A percentile compares a stretch with the other conserved stretches of the same genome.
Evolutionary conservation across 2,113 vertebrate genomes (phyloP).

Genomic region (Diphyllodes magnificus): DNA sequence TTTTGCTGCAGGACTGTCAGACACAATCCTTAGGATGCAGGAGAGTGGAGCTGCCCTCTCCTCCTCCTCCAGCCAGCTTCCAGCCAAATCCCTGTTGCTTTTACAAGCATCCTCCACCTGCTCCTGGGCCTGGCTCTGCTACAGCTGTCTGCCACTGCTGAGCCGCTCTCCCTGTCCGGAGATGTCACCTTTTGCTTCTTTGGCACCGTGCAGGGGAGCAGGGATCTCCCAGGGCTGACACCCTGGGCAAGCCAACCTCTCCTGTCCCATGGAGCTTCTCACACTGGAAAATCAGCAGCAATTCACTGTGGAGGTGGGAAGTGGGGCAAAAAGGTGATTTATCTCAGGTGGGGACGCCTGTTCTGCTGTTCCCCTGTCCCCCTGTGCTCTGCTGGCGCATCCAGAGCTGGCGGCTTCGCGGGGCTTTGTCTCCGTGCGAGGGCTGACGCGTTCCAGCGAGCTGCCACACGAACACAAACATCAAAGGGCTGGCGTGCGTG

Average conservation of each 20-base stretch:
- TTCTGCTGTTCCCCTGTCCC: neutral
- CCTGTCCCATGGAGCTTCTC: neutral
- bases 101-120: neutral
- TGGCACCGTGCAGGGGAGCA: neutral
- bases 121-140: neutral
- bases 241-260: accelerated
- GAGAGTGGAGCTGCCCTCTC: neutral
- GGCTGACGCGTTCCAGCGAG: neutral
- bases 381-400: neutral
- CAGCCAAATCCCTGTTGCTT: neutral
- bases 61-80: neutral
- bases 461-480: slow-evolving; percentile 32
- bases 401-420: neutral
- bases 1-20: neutral
- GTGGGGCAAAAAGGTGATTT: neutral
- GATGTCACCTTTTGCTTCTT: neutral
- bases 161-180: neutral
- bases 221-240: neutral
- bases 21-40: neutral
- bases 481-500: slow-evolving; percentile 27
- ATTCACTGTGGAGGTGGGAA: neutral
- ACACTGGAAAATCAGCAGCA: neutral
- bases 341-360: neutral
- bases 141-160: accelerated
- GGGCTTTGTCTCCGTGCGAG: neutral